Evolutionary conservation across 2,797 vertebrate genomes (phyloP).

Genomic region (Ispidina lecontei): DNA sequence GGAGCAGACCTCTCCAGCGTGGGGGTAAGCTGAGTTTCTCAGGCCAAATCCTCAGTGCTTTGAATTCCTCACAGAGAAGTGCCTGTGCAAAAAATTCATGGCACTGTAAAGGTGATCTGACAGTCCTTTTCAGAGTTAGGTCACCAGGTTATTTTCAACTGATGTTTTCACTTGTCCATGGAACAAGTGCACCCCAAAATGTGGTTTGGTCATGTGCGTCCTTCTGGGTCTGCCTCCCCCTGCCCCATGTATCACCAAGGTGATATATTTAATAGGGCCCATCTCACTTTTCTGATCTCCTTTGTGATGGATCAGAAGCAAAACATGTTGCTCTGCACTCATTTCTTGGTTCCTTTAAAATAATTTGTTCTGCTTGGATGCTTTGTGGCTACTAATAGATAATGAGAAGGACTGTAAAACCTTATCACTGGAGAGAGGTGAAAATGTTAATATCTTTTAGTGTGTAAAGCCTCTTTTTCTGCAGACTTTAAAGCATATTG

Average conservation of each 20-base stretch:
- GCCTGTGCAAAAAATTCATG: not conserved
- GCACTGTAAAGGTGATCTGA: not conserved
- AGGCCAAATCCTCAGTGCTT: not conserved
- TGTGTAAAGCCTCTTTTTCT: not conserved
- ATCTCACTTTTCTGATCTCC: not conserved
- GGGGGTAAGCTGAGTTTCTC: not conserved
- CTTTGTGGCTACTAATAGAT: not conserved
- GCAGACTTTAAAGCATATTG: not conserved
- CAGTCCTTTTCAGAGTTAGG: not conserved
- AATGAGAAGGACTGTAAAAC: conserved; percentile 6
- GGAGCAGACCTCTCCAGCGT: not conserved
- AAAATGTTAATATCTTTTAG: not conserved
- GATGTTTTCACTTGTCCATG: not conserved
- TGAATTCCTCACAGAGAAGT: not conserved
- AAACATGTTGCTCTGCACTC: not conserved
- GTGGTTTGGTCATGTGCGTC: not conserved
- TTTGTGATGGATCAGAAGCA: not conserved
- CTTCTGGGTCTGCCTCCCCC: not conserved
- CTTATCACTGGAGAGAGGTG: not conserved
- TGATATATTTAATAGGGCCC: not conserved
- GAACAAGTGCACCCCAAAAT: not conserved
- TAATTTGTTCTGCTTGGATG: not conserved
- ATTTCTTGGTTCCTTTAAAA: not conserved
- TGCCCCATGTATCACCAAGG: accelerated
- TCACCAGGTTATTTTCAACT: not conserved